phyloP scores from a whole-genome alignment of 2,797 vertebrate species.

The Mionectes olivaceus region DNA sequence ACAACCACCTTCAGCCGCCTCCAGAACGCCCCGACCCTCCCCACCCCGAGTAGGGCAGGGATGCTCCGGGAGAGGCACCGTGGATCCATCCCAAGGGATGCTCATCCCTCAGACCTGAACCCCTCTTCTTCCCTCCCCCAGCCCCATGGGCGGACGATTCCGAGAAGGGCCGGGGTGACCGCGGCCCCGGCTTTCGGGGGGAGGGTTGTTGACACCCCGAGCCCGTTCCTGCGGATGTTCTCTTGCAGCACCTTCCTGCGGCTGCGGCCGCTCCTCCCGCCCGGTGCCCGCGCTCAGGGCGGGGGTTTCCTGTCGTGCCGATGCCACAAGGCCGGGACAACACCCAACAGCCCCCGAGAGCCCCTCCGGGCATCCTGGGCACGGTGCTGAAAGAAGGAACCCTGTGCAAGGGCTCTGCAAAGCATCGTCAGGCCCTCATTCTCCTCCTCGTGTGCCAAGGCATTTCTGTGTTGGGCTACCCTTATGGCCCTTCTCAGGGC shows the following conservation, averaged over 20 bases:
- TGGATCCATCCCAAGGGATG: not conserved
- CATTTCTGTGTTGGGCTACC: not conserved
- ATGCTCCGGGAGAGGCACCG: not conserved
- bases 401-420: accelerated
- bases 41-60: not conserved
- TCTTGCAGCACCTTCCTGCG: slow-evolving; percentile 51
- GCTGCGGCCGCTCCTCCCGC: not conserved
- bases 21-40: accelerated
- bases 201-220: not conserved
- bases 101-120: not conserved
- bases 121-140: not conserved
- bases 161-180: not conserved
- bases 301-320: not conserved
- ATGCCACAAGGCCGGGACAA: not conserved
- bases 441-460: not conserved
- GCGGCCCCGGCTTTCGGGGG: not conserved
- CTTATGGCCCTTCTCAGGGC: not conserved
- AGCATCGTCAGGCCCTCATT: accelerated
- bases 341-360: not conserved
- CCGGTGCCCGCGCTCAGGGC: not conserved
- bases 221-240: slow-evolving; percentile 4
- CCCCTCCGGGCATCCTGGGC: not conserved
- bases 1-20: not conserved
- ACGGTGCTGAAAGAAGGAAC: not conserved
- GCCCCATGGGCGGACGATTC: not conserved